Base-by-base conservation (phyloP, 2,797 vertebrate species). In the Sebastes wilsoni region DNA sequence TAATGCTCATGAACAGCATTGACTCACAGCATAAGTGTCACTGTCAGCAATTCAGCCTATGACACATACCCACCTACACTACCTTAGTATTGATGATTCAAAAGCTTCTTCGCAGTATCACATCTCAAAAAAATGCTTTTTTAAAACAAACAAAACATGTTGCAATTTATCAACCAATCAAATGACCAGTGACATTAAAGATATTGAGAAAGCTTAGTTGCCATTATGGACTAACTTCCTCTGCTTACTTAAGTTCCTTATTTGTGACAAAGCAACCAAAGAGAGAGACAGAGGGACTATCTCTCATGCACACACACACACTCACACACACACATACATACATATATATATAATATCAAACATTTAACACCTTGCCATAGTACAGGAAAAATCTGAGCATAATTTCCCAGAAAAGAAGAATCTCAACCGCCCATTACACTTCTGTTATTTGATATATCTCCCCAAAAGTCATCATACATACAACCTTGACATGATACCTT, bases 141-240 rank as follows among this genome's bases (percentile, higher is more conserved):
- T 7, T 18, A 23, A 64, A 46, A 20, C 23, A 2, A 18, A 14
- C 0, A 42, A 11, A 4, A 5, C 22, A 52, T 49, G 69, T 56
- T 38, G 60, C 16, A 56, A 61, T 23, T 34, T 3, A 34, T 66
- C 72, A 59, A 23, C 22, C 16, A 38, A 6, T 38, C 54, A 62
- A 71, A 83, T 3, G 22, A 67, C 71, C 49, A 36, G 27, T 8
- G 32, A 73, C 16, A 27, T 69, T 23, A 52, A 22, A 42, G 18
- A 52, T 22, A 69, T 95, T 95, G 83, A 79, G 90, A 92, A 93
- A 95, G 86, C 79, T 11, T 42, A 34, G 42, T 34, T 67, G 71
- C 64, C 74, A 54, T 81, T 66, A 85, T 93, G 93, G 91, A 83
- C 90, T 9, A 94, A 96, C 94, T 95, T 95, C 94, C 94, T 87